phyloP scores from a whole-genome alignment of 2,113 vertebrate genomes.

The Neodon shergylaensis region DNA sequence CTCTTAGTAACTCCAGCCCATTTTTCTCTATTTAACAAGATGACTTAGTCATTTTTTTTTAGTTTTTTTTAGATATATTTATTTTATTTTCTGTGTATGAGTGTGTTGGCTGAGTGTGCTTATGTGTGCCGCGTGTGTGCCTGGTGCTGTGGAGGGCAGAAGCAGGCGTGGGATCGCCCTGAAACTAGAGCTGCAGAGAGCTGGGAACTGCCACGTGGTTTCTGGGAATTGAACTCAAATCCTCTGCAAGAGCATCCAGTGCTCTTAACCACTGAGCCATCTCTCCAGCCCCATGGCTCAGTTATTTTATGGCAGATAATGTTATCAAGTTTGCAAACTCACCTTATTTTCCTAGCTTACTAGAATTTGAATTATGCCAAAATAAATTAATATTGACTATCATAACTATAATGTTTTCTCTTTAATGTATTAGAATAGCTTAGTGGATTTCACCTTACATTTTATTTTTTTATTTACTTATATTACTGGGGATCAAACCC shows the following conservation, averaged over 20 bases:
- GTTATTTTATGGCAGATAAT: slow-evolving; percentile 2
- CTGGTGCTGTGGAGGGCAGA: neutral
- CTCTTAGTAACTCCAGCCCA: too few species aligned
- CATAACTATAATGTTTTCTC: slow-evolving; percentile 4
- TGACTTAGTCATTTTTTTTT: neutral
- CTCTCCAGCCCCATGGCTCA: neutral
- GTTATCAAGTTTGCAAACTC: slow-evolving; percentile 23
- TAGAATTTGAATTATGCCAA: slow-evolving; percentile 35
- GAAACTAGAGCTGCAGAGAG: neutral
- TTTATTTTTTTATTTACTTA: neutral
- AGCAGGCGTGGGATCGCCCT: neutral
- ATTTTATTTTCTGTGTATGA: neutral
- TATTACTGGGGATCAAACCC: neutral
- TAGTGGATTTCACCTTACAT: neutral
- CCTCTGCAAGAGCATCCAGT: neutral
- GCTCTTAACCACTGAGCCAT: neutral
- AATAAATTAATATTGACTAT: slow-evolving; percentile 3
- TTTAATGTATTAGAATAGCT: slow-evolving; percentile 9
- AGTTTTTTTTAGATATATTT: neutral
- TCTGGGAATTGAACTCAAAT: neutral
- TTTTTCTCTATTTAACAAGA: neutral
- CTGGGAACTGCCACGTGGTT: neutral
- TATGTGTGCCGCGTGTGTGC: neutral
- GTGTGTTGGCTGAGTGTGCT: neutral
- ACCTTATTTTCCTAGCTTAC: neutral